Base-by-base conservation (phyloP, 2,113 vertebrate species). In the Panurus biarmicus region DNA sequence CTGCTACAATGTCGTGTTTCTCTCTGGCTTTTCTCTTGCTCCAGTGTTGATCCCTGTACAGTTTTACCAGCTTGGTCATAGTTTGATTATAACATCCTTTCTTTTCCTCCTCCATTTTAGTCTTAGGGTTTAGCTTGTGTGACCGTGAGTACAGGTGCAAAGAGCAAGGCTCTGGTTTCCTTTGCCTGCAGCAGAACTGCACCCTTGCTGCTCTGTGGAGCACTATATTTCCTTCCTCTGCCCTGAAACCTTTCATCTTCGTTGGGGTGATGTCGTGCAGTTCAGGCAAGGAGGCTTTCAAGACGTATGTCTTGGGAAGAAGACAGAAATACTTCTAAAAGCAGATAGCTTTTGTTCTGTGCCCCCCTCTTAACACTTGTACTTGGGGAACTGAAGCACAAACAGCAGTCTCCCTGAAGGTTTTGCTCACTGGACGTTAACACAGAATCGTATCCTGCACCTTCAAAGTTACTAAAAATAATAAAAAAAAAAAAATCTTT, bases 31-130 rank as follows among this genome's bases (percentile, higher is more conserved):
- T 11, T 58, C 22, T n/a, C 14, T 45, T 54, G 35, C 6, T 45
- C 2, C 1, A 7, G 3, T 17, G 25, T 66, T 35, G 29, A 25
- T 61, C 20, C 11, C 8, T 23, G 4, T 35, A 10, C 15, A 3
- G 45, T 82, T 71, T 22, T 16, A 71, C 6, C 3, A 25, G 9
- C n/a, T 64, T 40, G 28, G 15, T 77, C 3, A 0, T 9, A 7
- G 28, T 28, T 54, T 53, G 7, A 35, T 35, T 4, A 0, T 44
- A 48, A 36, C 1, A 1, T 13, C 13, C 38, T 9, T 48, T 22
- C 45, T 44, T 25, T 14, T 7, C 3, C 5, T 2, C 0, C 0
- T 5, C 1, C 3, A 19, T 0, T 4, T 33, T 17, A 19, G 9
- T 24, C 7, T 47, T 54, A 5, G 23, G 3, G 5, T 75, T 87